Percentiles rank a stretch among this genome's conserved stretches.
phyloP scores from a whole-genome alignment of 2,888 invertebrate species.

The Scaptomyza polygonia region DNA sequence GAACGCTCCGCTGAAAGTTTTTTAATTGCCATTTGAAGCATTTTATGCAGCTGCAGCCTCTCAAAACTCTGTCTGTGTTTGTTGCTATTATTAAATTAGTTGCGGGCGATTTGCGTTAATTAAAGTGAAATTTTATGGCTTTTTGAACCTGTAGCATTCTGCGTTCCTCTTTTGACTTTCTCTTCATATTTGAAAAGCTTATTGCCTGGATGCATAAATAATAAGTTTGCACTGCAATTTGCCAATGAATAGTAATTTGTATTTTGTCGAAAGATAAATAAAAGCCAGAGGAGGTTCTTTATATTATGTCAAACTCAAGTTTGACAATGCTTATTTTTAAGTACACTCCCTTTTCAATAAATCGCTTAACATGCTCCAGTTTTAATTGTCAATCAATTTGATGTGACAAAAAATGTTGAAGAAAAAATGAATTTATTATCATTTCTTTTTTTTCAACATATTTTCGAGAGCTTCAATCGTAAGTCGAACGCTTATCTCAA shows the following conservation, averaged over 20 bases:
- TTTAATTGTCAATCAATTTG: conserved; percentile 3
- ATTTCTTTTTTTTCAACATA: not conserved
- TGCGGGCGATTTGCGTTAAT: conserved; percentile 78
- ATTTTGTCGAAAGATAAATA: not conserved
- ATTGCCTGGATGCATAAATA: conserved; percentile 20
- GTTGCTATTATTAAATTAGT: conserved; percentile 76
- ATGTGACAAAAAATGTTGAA: not conserved
- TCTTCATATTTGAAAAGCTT: conserved; percentile 28
- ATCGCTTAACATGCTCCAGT: not conserved
- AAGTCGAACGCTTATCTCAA: too few relatives aligned
- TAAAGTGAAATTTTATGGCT: conserved; percentile 68
- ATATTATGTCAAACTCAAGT: too few relatives aligned
- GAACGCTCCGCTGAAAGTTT: too few relatives aligned
- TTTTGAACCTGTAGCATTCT: conserved; percentile 43
- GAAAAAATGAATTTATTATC: not conserved
- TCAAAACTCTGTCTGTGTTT: conserved; percentile 29
- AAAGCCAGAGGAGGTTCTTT: too few relatives aligned
- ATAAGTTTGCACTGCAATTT: conserved; percentile 7
- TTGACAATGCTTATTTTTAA: too few relatives aligned
- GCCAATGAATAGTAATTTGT: not conserved
- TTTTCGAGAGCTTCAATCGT: not conserved
- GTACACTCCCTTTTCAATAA: not conserved
- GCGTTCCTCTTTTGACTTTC: conserved; percentile 23
- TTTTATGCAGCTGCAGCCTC: conserved; percentile 67
- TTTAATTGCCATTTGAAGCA: conserved; percentile 72